A percentile compares a stretch with the other conserved stretches of the same genome.
Conservation (phyloP, 1,140 invertebrate species). For the Laupala kohalensis region DNA sequence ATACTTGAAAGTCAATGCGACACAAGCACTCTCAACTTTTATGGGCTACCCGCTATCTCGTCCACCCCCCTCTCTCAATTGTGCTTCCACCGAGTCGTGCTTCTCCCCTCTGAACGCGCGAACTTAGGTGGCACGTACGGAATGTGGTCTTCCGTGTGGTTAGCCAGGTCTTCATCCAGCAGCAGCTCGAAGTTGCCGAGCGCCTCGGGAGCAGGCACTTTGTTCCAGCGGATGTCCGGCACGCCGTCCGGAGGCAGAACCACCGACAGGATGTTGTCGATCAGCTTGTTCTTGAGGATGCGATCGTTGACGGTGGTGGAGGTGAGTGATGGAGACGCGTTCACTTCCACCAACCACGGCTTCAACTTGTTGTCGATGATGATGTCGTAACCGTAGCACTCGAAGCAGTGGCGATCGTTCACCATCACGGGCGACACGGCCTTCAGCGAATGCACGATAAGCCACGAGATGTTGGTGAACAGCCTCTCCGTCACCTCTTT, state of each 20-base stretch:
- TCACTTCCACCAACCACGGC: constrained; percentile 77
- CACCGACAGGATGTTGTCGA: constrained; percentile 87
- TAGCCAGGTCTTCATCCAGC: constrained; percentile 66
- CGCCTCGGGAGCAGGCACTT: constrained; percentile 61
- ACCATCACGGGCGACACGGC: constrained; percentile 63
- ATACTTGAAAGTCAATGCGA: too few species aligned
- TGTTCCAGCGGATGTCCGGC: constrained; percentile 86
- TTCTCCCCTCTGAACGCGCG: background rate
- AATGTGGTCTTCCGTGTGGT: constrained; percentile 32
- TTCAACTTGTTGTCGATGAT: constrained; percentile 74
- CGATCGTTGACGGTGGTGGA: constrained; percentile 92
- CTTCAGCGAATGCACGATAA: constrained; percentile 50
- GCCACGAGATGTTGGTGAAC: constrained; percentile 59
- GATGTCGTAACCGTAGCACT: constrained; percentile 76
- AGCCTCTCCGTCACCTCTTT: constrained; percentile 73
- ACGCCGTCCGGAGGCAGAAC: constrained; percentile 79
- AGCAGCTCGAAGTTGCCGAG: constrained; percentile 81
- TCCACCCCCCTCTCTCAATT: background rate
- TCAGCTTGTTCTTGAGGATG: constrained; percentile 90
- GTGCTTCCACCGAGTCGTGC: background rate
- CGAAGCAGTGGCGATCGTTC: constrained; percentile 67
- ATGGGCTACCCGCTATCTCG: too few species aligned
- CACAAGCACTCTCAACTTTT: too few species aligned
- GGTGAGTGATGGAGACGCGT: constrained; percentile 86
- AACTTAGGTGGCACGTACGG: background rate